Evolutionary conservation across 2,797 vertebrate species (phyloP).

Genomic region (Eleutherodactylus coqui): DNA sequence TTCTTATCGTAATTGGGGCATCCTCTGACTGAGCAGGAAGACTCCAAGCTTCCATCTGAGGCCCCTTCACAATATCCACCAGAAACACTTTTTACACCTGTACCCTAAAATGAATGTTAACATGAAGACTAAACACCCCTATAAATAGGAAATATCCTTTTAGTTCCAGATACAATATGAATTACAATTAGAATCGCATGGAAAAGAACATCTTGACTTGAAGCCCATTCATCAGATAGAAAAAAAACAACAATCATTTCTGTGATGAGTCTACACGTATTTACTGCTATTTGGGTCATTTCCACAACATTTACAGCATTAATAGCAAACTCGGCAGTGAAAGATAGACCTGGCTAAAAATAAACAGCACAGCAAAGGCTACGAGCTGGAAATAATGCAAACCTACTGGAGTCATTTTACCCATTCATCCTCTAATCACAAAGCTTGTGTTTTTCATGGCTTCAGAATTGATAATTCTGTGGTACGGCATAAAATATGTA

Average conservation of each 20-base stretch:
- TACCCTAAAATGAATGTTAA: too few species aligned
- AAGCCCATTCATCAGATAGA: too few species aligned
- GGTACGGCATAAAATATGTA: neutral
- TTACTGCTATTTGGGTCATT: neutral
- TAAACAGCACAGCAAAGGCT: conserved; percentile 8
- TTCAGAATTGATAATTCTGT: conserved; percentile 38
- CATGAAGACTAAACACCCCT: too few species aligned
- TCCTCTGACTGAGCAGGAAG: too few species aligned
- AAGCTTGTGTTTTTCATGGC: conserved; percentile 33
- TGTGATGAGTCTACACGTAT: neutral
- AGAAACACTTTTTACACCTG: too few species aligned
- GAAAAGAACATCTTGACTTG: too few species aligned
- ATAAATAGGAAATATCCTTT: too few species aligned
- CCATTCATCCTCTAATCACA: conserved; percentile 49
- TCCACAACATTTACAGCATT: neutral
- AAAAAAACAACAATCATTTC: neutral
- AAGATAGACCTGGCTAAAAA: conserved; percentile 13
- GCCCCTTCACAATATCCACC: too few species aligned
- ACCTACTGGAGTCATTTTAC: conserved; percentile 49
- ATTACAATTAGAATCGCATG: too few species aligned
- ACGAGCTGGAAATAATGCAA: conserved; percentile 15
- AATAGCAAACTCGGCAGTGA: neutral
- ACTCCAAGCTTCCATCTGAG: too few species aligned
- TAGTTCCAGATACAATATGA: too few species aligned
- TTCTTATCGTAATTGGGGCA: too few species aligned